Base-by-base conservation (phyloP, 1,140 invertebrate genomes). In the Macrocentrus cingulum region DNA sequence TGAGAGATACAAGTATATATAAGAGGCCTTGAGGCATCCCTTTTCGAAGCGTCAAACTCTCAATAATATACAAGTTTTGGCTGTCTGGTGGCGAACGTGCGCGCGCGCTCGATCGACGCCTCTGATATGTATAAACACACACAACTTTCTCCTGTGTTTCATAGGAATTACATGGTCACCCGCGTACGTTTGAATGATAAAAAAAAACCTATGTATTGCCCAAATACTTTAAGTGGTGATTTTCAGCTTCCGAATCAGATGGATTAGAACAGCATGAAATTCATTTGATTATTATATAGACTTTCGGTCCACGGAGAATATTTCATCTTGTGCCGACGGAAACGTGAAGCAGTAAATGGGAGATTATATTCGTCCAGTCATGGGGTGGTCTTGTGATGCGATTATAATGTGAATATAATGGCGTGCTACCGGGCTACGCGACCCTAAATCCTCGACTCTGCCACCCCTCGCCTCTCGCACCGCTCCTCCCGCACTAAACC, bases 341-440 rank as follows among this genome's bases (percentile, higher is more conserved):
- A 42, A 22, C 3, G n/a, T 8, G 50, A 19, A 18, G 25, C 37
- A 13, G 8, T 5, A 41, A 25, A 18, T 36, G 44, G 46, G 46
- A 59, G 48, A 63, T 67, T 69, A 15, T 39, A 67, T 66, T 59
- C 58, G 62, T 64, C 59, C 65, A 63, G 61, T 62, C 70, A 65
- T 66, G 57, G 62, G 66, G 63, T 67, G 67, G 64, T 70, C 70
- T 60, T 59, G 65, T 74, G 69, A 75, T 76, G 72, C 65, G 71
- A 71, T 75, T 76, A 74, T 76, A 75, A 76, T 75, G 70, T 64
- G 72, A 75, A 74, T 72, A 75, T 75, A 76, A 76, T 75, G 67
- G 68, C 64, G 59, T 65, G 66, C 72, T 74, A 68, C 74, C 66
- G 72, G 56, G 59, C 64, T 76, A 74, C 69, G 71, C 67, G 52